phyloP scores from a whole-genome alignment of 2,797 vertebrate species.

The Poecilia velifera region DNA sequence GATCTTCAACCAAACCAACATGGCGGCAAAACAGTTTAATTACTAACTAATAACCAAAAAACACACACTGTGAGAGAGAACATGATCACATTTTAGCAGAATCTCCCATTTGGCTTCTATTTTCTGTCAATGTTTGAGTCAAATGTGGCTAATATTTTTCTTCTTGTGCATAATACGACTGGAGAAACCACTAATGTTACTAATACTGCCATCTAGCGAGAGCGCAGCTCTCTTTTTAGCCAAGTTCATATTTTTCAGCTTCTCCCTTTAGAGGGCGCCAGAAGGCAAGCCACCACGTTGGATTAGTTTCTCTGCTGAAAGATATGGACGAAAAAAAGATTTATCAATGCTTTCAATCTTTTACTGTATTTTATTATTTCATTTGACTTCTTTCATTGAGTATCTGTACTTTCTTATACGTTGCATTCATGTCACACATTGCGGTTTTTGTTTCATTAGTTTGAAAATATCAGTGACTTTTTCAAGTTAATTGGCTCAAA shows the following conservation, averaged over 20 bases:
- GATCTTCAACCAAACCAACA: constrained; percentile 22
- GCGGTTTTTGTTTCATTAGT: no score
- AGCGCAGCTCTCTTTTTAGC: not conserved
- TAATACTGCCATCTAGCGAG: not conserved
- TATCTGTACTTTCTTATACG: no score
- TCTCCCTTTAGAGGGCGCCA: not conserved
- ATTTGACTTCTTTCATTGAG: not conserved
- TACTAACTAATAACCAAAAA: not conserved
- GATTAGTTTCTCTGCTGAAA: not conserved
- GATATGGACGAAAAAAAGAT: not conserved
- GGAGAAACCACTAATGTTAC: not conserved
- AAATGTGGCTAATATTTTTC: not conserved
- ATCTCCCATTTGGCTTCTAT: not conserved
- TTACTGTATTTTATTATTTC: not conserved
- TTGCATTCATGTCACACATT: no score
- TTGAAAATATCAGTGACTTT: no score
- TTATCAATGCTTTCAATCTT: not conserved
- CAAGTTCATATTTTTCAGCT: not conserved
- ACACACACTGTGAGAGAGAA: not conserved
- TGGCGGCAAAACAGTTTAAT: not conserved
- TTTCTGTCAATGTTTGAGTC: not conserved
- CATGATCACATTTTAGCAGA: not conserved
- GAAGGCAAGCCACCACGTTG: not conserved
- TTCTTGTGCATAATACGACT: not conserved
- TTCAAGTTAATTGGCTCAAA: no score